Percentiles rank a stretch among this genome's conserved stretches.
These are phyloP conservation scores for Lacerta viridis DNA, from an alignment of 2,797 vertebrate genomes.

Conservation along the genomic window DNA sequence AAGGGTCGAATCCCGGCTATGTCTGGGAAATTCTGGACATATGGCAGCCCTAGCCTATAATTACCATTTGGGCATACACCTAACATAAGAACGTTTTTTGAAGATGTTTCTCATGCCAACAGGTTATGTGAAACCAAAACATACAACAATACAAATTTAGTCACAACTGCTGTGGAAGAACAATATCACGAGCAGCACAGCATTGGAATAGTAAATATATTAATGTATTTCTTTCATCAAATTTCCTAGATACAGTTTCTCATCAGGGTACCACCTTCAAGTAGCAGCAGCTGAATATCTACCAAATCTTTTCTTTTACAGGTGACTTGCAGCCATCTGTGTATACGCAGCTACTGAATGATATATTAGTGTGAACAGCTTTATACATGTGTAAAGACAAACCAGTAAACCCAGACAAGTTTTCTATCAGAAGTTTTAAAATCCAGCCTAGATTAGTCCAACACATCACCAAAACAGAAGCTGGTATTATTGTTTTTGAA, in stretches of 20 bases:
- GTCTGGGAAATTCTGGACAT: too few relatives aligned
- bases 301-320: not conserved
- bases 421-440: not conserved
- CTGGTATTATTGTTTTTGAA: not conserved
- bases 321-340: not conserved
- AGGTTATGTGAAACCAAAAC: conserved; percentile 18
- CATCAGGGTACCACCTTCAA: not conserved
- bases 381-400: not conserved
- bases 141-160: conserved; percentile 18
- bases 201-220: not conserved
- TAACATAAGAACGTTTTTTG: conserved; percentile 3
- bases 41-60: not conserved
- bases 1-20: too few relatives aligned
- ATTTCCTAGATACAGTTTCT: not conserved
- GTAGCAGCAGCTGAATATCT: not conserved
- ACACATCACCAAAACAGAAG: not conserved
- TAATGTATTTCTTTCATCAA: not conserved
- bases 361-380: not conserved
- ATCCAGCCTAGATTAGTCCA: not conserved
- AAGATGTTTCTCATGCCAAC: conserved; percentile 11
- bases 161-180: not conserved
- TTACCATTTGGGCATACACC: not conserved
- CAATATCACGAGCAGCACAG: not conserved
- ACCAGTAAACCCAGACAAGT: not conserved
- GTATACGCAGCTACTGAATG: not conserved